These are phyloP conservation scores for Ethmia dodecea DNA, from an alignment of 2,888 invertebrate species.

Conservation along the genomic window DNA sequence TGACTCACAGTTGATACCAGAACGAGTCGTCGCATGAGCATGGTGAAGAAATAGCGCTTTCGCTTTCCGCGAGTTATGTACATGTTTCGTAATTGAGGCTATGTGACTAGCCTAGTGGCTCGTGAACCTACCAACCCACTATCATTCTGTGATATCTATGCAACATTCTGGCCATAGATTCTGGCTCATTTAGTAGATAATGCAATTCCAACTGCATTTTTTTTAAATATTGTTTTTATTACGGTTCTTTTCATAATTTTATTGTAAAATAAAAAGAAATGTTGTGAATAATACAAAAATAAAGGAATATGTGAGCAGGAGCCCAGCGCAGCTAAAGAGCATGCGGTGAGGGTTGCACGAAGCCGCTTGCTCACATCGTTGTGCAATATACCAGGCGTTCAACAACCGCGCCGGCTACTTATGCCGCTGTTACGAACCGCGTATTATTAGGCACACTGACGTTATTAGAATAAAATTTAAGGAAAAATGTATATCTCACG, in stretches of 20 bases:
- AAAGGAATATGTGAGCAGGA: slow-evolving; percentile 41
- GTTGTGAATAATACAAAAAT: slow-evolving; percentile 16
- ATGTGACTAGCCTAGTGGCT: slow-evolving; percentile 54
- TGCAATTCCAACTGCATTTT: too few species aligned
- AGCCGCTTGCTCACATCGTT: slow-evolving; percentile 29
- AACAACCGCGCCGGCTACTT: slow-evolving; percentile 37
- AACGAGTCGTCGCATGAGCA: slow-evolving; percentile 37
- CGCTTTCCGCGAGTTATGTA: slow-evolving; percentile 72
- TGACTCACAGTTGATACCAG: slow-evolving; percentile 15
- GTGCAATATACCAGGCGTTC: slow-evolving; percentile 44
- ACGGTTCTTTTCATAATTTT: too few species aligned
- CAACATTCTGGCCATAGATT: background rate
- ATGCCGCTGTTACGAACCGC: slow-evolving; percentile 28
- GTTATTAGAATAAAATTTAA: too few species aligned
- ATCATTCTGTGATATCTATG: slow-evolving; percentile 15
- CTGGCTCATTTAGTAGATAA: slow-evolving; percentile 1
- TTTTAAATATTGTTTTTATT: background rate
- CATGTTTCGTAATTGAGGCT: slow-evolving; percentile 71
- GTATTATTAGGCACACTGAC: slow-evolving; percentile 18
- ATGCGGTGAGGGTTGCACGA: slow-evolving; percentile 20
- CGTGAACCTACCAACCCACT: slow-evolving; percentile 40
- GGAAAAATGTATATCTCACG: too few species aligned
- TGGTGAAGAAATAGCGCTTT: slow-evolving; percentile 72
- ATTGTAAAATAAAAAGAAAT: slow-evolving; percentile 3
- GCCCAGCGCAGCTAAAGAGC: slow-evolving; percentile 31